A percentile compares a stretch with the other conserved stretches of the same genome.
Conservation (phyloP, 2,797 vertebrate genomes). For the Chelidonichthys spinosus region DNA sequence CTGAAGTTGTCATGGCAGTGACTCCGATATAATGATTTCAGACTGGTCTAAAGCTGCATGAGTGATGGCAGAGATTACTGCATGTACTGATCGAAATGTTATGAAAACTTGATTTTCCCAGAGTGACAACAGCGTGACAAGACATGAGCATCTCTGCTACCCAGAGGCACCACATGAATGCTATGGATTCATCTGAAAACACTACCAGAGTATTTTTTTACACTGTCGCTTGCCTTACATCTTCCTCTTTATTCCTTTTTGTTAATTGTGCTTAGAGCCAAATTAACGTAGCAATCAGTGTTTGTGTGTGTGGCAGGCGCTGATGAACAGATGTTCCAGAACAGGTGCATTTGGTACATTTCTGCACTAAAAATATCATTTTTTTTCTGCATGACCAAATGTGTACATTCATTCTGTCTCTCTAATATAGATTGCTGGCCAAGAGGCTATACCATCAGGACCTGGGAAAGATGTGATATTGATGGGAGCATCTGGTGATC, state of each 20-base stretch:
- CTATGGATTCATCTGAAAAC: not conserved
- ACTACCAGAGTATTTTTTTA: not conserved
- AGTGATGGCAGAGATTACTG: constrained; percentile 56
- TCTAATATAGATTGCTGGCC: constrained; percentile 33
- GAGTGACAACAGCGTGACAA: constrained; percentile 24
- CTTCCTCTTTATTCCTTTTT: not conserved
- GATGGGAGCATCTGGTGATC: constrained; percentile 60
- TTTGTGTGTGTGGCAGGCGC: not conserved
- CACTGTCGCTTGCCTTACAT: not conserved
- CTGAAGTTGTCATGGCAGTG: constrained; percentile 63
- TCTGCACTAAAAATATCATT: constrained; percentile 12
- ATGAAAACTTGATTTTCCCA: constrained; percentile 55
- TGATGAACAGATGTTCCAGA: constrained; percentile 40
- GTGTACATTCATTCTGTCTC: constrained; percentile 19
- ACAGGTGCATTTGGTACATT: constrained; percentile 13
- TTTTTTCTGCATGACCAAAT: constrained; percentile 12
- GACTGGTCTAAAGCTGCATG: constrained; percentile 66
- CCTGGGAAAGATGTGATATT: constrained; percentile 48
- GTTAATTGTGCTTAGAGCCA: constrained; percentile 1
- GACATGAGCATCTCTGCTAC: constrained; percentile 17
- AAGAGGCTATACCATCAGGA: constrained; percentile 39
- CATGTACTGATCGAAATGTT: constrained; percentile 43
- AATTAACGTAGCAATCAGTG: not conserved
- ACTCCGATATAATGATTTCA: constrained; percentile 65
- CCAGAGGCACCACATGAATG: not conserved